Conservation (phyloP, 1,140 invertebrate genomes). For the Rhagoletis pomonella region DNA sequence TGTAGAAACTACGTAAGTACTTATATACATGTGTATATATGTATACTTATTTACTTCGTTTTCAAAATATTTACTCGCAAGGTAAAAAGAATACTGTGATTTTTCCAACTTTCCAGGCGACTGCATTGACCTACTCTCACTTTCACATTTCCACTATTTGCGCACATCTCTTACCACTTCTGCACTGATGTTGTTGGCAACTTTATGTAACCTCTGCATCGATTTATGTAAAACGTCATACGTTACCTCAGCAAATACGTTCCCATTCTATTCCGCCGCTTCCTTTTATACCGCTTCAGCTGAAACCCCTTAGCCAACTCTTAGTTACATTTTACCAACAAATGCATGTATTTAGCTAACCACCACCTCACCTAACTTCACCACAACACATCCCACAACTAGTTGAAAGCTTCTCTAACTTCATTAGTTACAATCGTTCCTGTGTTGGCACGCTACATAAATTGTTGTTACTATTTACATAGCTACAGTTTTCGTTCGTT, state of each 20-base stretch:
- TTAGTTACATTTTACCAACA: background rate
- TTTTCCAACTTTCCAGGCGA: conserved; percentile 16
- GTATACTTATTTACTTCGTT: background rate
- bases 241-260: background rate
- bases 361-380: no score
- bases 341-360: no score
- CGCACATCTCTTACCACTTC: background rate
- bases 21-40: background rate
- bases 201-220: conserved; percentile 24
- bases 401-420: background rate
- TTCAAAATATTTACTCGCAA: background rate
- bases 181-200: background rate
- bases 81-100: background rate
- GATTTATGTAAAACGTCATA: conserved; percentile 24
- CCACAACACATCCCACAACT: background rate
- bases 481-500: background rate
- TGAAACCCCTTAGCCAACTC: background rate
- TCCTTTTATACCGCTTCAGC: background rate
- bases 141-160: conserved; percentile 18
- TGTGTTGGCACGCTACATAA: background rate
- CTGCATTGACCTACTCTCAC: conserved; percentile 50
- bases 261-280: background rate
- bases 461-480: conserved; percentile 9
- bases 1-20: no score
- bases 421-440: conserved; percentile 1